Evolutionary conservation across 2,797 vertebrate genomes (phyloP).

Genomic region (Nyctibius grandis): DNA sequence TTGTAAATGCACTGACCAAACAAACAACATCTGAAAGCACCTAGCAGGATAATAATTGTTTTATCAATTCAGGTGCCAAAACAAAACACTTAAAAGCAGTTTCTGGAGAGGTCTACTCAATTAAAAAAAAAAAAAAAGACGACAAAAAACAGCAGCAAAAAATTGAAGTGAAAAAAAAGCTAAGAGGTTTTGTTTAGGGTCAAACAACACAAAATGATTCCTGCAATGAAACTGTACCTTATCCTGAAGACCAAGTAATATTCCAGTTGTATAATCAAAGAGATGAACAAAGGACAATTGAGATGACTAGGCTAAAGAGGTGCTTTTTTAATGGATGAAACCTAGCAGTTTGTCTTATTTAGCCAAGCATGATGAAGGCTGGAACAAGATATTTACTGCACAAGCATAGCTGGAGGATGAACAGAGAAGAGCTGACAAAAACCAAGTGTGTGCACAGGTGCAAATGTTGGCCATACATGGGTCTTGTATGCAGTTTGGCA

Average conservation of each 20-base stretch:
- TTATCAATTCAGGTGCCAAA: background rate
- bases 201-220: background rate
- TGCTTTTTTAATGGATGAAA: background rate
- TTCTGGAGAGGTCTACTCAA: background rate
- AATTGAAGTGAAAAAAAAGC: background rate
- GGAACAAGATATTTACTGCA: background rate
- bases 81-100: background rate
- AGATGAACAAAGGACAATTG: background rate
- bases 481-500: background rate
- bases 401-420: background rate
- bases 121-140: too few relatives aligned
- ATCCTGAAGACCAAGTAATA: background rate
- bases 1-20: background rate
- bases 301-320: background rate
- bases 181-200: background rate
- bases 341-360: background rate
- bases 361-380: background rate
- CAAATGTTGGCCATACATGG: background rate
- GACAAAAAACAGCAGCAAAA: background rate
- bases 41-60: background rate
- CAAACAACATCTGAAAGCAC: background rate
- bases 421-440: background rate
- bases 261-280: background rate
- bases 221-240: background rate
- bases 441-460: fast-evolving